A percentile compares a stretch with the other conserved stretches of the same genome.
Evolutionary conservation across 2,113 vertebrate species (phyloP).

Genomic region (Colistium nudipinnis): DNA sequence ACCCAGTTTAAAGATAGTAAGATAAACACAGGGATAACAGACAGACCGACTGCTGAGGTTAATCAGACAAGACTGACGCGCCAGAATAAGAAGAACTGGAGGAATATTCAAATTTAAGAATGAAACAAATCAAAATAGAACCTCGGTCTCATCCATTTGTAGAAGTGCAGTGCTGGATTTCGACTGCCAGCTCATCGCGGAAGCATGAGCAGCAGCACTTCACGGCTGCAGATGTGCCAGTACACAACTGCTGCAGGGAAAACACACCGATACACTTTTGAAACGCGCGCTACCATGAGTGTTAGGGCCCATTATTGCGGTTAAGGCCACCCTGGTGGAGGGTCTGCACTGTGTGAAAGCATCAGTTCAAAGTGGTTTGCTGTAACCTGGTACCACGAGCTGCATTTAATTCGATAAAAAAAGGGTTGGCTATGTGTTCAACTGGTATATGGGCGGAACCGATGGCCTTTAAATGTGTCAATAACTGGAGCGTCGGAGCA

Average conservation of each 20-base stretch:
- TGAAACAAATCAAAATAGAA: background rate
- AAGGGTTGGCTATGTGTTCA: background rate
- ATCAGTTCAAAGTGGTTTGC: background rate
- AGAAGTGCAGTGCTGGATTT: background rate
- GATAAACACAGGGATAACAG: constrained; percentile 34
- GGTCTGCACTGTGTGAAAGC: background rate
- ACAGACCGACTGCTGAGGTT: constrained; percentile 16
- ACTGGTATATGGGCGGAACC: background rate
- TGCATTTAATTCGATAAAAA: background rate
- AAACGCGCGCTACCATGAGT: background rate
- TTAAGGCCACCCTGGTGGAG: background rate
- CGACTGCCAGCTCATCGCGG: background rate
- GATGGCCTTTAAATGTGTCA: background rate
- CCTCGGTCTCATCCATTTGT: background rate
- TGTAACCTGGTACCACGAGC: background rate
- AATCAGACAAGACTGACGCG: background rate
- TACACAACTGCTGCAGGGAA: constrained; percentile 1
- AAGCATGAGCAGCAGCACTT: background rate
- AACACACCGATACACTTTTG: background rate
- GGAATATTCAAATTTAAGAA: constrained; percentile 3
- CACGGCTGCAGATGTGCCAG: background rate
- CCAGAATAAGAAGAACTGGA: background rate
- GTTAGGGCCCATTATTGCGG: background rate
- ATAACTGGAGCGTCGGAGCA: background rate
- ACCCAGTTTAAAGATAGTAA: constrained; percentile 35